Evolutionary conservation across 2,888 invertebrate genomes (phyloP), one percentile per base, ranked within the genome.

Genomic region (Acleris sparsana): DNA sequence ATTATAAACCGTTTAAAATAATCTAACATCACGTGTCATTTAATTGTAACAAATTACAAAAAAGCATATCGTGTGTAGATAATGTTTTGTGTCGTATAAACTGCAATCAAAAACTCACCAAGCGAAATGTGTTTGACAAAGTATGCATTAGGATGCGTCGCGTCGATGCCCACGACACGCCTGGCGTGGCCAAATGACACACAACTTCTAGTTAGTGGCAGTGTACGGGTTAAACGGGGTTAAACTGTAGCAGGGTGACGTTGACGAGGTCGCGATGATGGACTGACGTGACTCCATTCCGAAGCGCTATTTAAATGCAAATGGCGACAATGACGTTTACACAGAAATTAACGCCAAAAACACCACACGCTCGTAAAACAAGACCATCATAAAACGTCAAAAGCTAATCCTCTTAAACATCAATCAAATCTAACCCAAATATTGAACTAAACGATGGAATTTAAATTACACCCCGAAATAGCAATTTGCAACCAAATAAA

Each of bases 221-320:
- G 46, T 63, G 67, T 56, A 48, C 56, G 60, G 46, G 57, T 68
- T 69, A 70, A 69, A 76, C 71, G 69, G 75, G 75, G 77, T 77
- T 77, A 77, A 77, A 73, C 67, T 69, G 69, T 70, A 68, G 67
- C 63, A 63, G 71, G 72, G 71, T 46, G 69, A 65, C 70, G 75
- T 71, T 73, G 72, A 72, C 60, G 73, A 72, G 39, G 39, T 39
- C 39, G 70, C 59, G 68, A 60, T 71, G 72, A 75, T 70, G 72
- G 68, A 73, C 69, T 73, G 69, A 70, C 73, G 67, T 63, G 69
- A 71, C 74, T 78, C 71, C 75, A 77, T 77, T 77, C 73, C 73
- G 71, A 71, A 39, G 39, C 74, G 70, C 78, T 75, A 75, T 84
- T 79, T 79, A 79, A 80, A 84, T 83, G 82, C 76, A 79, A 84